Evolutionary conservation across 1,140 invertebrate species (phyloP).

Genomic region (Lethrus apterus): DNA sequence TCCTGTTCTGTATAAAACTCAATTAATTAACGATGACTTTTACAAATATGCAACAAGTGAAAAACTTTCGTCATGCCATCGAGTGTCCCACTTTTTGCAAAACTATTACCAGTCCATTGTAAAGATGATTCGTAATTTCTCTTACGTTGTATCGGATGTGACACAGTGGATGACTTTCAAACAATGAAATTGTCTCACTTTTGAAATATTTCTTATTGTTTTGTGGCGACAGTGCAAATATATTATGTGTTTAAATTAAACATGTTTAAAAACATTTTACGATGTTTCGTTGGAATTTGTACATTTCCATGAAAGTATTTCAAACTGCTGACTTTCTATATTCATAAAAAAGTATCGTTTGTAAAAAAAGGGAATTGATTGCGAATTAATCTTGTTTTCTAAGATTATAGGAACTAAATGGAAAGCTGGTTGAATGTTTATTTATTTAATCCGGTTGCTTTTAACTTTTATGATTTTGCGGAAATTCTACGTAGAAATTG

Average conservation of each 20-base stretch:
- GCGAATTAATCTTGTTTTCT: no score
- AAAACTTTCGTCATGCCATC: neutral
- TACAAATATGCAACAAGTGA: neutral
- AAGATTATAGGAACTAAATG: no score
- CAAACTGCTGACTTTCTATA: neutral
- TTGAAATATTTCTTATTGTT: neutral
- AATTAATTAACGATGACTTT: slow-evolving; percentile 13
- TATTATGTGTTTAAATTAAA: neutral
- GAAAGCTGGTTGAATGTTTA: no score
- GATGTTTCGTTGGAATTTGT: no score
- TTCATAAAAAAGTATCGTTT: neutral
- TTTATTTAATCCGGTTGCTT: no score
- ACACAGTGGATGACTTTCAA: slow-evolving; percentile 15
- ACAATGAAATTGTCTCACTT: slow-evolving; percentile 14
- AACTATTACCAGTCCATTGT: slow-evolving; percentile 9
- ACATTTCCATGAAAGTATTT: neutral
- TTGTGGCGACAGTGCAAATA: slow-evolving; percentile 14
- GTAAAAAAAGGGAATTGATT: slow-evolving; percentile 5
- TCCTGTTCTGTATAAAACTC: slow-evolving; percentile 16
- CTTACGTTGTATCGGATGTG: slow-evolving; percentile 5
- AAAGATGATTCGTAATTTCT: slow-evolving; percentile 15
- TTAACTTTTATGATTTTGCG: no score
- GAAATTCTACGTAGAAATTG: no score
- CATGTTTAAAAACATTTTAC: neutral
- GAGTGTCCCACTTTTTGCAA: slow-evolving; percentile 5